These are phyloP conservation scores for Notamacropus eugenii DNA, from an alignment of 2,797 vertebrate species.

Conservation along the genomic window DNA sequence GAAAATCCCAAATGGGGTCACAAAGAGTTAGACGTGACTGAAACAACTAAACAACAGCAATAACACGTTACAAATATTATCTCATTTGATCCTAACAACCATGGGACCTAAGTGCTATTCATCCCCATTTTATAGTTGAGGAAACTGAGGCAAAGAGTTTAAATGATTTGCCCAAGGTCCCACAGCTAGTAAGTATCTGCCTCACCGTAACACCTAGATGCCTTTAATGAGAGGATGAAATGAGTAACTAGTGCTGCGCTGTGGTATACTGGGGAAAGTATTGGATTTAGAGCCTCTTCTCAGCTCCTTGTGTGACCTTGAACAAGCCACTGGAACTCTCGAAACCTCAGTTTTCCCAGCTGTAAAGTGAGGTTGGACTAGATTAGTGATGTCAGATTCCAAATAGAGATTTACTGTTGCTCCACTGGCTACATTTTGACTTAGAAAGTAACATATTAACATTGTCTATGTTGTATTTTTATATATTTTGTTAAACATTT, in stretches of 20 bases:
- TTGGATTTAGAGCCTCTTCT: neutral
- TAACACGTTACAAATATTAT: too few species aligned
- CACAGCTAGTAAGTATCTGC: neutral
- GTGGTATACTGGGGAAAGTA: neutral
- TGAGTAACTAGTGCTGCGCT: neutral
- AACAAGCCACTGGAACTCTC: neutral
- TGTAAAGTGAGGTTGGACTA: neutral
- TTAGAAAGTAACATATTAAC: neutral
- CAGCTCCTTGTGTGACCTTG: neutral
- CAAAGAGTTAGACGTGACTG: neutral
- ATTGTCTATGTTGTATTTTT: neutral
- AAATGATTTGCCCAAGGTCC: neutral
- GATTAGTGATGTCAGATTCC: neutral
- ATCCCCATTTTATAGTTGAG: neutral
- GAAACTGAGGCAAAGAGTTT: neutral
- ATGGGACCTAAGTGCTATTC: neutral
- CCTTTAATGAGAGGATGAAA: neutral
- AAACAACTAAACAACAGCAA: neutral
- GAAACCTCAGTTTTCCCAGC: neutral
- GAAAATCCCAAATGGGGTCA: neutral
- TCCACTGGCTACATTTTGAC: neutral
- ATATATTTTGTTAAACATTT: neutral
- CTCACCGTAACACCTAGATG: neutral
- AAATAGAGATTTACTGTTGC: neutral
- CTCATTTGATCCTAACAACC: neutral